Percentiles rank a stretch among this genome's conserved stretches.
These are phyloP conservation scores for Scaptomyza tumidula DNA, from an alignment of 2,888 invertebrate species.

Conservation along the genomic window DNA sequence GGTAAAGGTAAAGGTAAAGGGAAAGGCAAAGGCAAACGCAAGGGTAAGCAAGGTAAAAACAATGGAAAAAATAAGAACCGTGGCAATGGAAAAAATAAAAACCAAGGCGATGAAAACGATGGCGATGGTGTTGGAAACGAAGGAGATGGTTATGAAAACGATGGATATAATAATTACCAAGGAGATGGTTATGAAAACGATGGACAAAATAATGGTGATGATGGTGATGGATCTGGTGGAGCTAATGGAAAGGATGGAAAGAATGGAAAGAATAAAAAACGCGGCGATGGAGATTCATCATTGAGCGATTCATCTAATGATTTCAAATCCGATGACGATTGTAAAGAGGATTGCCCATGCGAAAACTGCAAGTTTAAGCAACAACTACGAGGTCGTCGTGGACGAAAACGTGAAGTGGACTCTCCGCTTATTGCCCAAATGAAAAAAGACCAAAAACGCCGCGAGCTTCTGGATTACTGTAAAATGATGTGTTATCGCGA, in stretches of 20 bases:
- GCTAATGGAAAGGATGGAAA: too few species aligned
- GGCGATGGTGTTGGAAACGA: too few species aligned
- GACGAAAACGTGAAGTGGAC: slow-evolving; percentile 20
- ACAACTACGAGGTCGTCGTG: neutral
- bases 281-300: too few species aligned
- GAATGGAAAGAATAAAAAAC: too few species aligned
- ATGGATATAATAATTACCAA: neutral
- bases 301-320: too few species aligned
- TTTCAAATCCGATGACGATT: too few species aligned
- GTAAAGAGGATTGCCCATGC: slow-evolving; percentile 40
- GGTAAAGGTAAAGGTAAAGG: too few species aligned
- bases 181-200: neutral
- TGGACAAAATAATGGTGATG: too few species aligned
- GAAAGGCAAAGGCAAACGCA: too few species aligned
- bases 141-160: neutral
- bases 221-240: too few species aligned
- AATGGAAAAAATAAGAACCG: neutral
- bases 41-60: too few species aligned
- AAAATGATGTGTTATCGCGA: slow-evolving; percentile 25
- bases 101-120: neutral
- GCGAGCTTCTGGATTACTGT: slow-evolving; percentile 30
- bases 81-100: neutral
- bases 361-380: slow-evolving; percentile 32
- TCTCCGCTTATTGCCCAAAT: slow-evolving; percentile 37
- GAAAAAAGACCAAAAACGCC: slow-evolving; percentile 27